Evolutionary conservation across 2,888 invertebrate genomes (phyloP).

Genomic region (Pegoplata infirma): DNA sequence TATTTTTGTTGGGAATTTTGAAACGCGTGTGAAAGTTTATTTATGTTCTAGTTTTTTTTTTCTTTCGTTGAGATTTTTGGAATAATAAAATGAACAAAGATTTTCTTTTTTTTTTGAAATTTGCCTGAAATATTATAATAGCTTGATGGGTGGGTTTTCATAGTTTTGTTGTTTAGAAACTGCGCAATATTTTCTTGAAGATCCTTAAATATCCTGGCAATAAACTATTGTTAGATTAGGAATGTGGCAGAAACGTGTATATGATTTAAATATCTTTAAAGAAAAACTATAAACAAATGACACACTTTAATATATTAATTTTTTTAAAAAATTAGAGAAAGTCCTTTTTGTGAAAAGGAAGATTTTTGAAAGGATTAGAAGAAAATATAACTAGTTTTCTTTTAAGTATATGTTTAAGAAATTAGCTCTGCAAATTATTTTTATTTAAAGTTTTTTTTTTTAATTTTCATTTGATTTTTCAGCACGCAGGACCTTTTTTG

Average conservation of each 20-base stretch:
- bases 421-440: too few species aligned
- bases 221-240: conserved; percentile 14
- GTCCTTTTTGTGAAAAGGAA: neutral
- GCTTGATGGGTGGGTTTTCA: conserved; percentile 22
- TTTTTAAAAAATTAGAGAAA: neutral
- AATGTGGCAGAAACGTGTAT: conserved; percentile 59
- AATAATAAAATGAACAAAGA: conserved; percentile 22
- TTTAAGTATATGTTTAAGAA: too few species aligned
- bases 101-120: conserved; percentile 5
- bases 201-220: conserved; percentile 32
- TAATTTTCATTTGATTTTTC: too few species aligned
- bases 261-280: neutral
- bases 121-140: neutral
- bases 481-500: too few species aligned
- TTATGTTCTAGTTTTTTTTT: conserved; percentile 3
- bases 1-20: conserved; percentile 35
- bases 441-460: too few species aligned
- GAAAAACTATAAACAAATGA: conserved; percentile 15
- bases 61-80: too few species aligned
- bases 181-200: conserved; percentile 39
- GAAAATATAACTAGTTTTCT: too few species aligned
- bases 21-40: conserved; percentile 63
- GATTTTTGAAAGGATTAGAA: too few species aligned
- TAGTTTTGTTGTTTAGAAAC: conserved; percentile 13
- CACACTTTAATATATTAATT: conserved; percentile 26